Percentiles rank a stretch among this genome's conserved stretches.
phyloP scores from a whole-genome alignment of 2,113 vertebrate species.

The Paradoxurus hermaphroditus region DNA sequence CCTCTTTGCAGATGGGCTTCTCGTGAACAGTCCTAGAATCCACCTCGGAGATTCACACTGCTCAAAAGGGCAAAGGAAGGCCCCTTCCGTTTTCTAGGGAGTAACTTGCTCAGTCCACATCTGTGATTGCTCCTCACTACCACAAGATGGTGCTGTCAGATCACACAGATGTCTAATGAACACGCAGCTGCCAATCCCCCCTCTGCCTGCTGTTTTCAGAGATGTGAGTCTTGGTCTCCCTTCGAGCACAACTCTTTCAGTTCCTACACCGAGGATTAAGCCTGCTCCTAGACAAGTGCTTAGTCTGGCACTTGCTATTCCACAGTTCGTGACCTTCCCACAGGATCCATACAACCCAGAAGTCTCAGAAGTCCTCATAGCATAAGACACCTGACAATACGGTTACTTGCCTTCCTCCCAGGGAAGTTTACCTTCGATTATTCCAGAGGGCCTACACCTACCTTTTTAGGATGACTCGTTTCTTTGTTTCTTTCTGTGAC shows the following conservation, averaged over 20 bases:
- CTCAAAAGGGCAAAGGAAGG: not conserved
- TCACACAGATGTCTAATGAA: rapidly evolving
- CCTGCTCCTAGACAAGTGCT: not conserved
- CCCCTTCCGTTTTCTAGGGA: not conserved
- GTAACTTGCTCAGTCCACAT: not conserved
- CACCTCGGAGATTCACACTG: too few relatives aligned
- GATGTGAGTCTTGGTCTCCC: not conserved
- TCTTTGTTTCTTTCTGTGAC: not conserved
- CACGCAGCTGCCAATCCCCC: rapidly evolving
- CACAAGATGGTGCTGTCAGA: not conserved
- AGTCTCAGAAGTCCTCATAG: not conserved
- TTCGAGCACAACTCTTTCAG: not conserved
- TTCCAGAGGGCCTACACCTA: not conserved
- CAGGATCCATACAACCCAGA: not conserved
- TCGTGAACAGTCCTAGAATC: not conserved
- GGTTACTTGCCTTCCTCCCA: not conserved
- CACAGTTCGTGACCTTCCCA: not conserved
- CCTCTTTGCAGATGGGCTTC: not conserved
- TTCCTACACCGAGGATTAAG: not conserved
- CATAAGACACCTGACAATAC: not conserved
- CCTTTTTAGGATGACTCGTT: not conserved
- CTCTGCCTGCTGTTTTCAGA: not conserved
- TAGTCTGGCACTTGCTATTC: not conserved
- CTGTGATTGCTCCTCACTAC: not conserved
- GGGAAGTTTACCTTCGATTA: not conserved